A percentile compares a stretch with the other conserved stretches of the same genome.
Evolutionary conservation across 2,113 vertebrate genomes (phyloP).

Genomic region (Gymnorhina tibicen): DNA sequence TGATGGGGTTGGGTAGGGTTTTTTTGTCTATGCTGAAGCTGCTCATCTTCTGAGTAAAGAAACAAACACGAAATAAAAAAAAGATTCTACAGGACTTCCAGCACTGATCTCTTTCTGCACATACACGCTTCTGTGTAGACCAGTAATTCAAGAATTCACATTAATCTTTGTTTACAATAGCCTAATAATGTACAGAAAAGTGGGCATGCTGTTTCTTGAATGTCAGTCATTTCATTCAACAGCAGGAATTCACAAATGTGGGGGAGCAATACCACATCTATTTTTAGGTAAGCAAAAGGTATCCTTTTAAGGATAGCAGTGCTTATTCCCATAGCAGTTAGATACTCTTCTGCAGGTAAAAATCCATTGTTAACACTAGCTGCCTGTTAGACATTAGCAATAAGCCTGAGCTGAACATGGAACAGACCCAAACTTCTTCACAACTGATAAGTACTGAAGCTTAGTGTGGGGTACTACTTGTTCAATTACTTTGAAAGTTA

Average conservation of each 20-base stretch:
- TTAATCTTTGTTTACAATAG: neutral
- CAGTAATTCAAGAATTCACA: neutral
- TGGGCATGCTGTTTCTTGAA: neutral
- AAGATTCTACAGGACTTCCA: neutral
- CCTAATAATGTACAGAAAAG: neutral
- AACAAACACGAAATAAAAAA: neutral
- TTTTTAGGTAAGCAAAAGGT: neutral
- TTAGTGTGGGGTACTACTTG: neutral
- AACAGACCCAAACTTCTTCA: neutral
- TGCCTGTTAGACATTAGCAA: neutral
- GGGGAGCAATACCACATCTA: neutral
- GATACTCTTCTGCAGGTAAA: neutral
- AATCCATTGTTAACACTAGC: neutral
- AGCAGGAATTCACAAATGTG: neutral
- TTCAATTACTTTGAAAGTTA: neutral
- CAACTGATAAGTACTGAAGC: neutral
- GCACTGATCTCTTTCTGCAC: neutral
- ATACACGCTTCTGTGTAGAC: neutral
- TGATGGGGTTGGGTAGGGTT: accelerated
- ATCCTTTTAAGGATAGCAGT: neutral
- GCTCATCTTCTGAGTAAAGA: neutral
- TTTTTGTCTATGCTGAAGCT: neutral
- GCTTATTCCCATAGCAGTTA: neutral
- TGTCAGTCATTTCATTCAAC: neutral
- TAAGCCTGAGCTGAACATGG: neutral